Percentiles rank a stretch among this genome's conserved stretches.
Evolutionary conservation across 2,888 invertebrate genomes (phyloP).

Genomic region (Agriopis aurantiaria): DNA sequence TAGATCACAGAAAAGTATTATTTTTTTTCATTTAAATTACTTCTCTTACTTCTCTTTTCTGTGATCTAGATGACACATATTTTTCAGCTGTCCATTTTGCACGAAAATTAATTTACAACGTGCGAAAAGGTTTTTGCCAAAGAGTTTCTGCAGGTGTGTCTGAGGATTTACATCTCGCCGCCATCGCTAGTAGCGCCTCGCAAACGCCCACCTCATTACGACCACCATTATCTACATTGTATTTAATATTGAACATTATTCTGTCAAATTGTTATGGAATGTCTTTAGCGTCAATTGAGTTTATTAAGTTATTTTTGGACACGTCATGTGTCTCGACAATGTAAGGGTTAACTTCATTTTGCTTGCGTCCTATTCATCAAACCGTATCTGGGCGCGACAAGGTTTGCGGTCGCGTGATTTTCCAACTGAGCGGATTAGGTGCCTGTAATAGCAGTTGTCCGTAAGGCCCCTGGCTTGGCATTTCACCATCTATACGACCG

Average conservation of each 20-base stretch:
- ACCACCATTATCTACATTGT: conserved; percentile 37
- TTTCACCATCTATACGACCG: background rate
- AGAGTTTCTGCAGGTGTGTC: conserved; percentile 23
- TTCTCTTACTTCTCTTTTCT: too few species aligned
- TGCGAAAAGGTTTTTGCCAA: background rate
- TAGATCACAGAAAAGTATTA: too few species aligned
- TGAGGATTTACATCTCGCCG: conserved; percentile 28
- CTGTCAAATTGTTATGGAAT: conserved; percentile 24
- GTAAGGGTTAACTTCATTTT: background rate
- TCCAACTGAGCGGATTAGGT: too few species aligned
- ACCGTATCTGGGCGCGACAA: too few species aligned
- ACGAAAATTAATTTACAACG: conserved; percentile 9
- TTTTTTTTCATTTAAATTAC: too few species aligned
- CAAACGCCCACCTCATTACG: conserved; percentile 31
- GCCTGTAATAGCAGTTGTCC: too few species aligned
- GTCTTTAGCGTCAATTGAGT: conserved; percentile 13
- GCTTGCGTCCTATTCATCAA: background rate
- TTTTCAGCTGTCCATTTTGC: conserved; percentile 15
- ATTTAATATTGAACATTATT: conserved; percentile 34
- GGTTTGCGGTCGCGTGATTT: too few species aligned
- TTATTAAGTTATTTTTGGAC: conserved; percentile 18
- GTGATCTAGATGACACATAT: conserved; percentile 18
- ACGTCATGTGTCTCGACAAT: background rate
- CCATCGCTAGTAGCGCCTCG: conserved; percentile 15
- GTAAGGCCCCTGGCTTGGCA: background rate